Evolutionary conservation across 2,113 vertebrate genomes (phyloP).

Genomic region (Pedionomus torquatus): DNA sequence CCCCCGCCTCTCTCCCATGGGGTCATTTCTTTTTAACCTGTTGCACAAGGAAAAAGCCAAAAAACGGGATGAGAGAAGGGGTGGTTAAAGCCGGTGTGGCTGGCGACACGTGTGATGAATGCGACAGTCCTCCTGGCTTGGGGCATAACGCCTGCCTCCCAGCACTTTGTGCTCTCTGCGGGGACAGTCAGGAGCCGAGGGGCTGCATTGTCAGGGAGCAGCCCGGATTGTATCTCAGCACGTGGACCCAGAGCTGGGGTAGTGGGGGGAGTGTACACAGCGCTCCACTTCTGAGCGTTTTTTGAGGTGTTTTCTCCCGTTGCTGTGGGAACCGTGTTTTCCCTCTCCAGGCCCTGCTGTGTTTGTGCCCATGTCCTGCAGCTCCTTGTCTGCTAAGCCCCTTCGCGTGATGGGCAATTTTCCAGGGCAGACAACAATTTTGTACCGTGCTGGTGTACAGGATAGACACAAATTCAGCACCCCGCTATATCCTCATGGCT

Average conservation of each 20-base stretch:
- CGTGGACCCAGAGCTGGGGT: accelerated
- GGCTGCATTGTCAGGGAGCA: accelerated
- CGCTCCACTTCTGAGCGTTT: accelerated
- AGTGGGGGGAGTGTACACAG: accelerated
- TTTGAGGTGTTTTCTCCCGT: background rate
- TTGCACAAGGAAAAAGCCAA: background rate
- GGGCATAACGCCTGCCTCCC: accelerated
- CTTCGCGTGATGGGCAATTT: background rate
- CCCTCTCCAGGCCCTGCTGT: background rate
- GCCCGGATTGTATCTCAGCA: accelerated
- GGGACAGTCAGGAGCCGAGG: accelerated
- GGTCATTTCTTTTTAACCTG: background rate
- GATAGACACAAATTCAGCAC: background rate
- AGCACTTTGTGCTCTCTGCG: background rate
- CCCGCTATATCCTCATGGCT: background rate
- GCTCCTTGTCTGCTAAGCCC: background rate
- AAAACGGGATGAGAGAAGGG: background rate
- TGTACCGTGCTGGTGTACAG: background rate
- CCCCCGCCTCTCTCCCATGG: accelerated
- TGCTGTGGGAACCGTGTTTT: background rate
- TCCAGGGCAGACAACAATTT: background rate
- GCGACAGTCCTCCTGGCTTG: background rate
- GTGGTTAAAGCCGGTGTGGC: accelerated
- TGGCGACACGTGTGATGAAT: background rate
- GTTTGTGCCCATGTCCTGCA: background rate